Base-by-base conservation (phyloP, 2,113 vertebrate genomes). In the Mohoua ochrocephala region DNA sequence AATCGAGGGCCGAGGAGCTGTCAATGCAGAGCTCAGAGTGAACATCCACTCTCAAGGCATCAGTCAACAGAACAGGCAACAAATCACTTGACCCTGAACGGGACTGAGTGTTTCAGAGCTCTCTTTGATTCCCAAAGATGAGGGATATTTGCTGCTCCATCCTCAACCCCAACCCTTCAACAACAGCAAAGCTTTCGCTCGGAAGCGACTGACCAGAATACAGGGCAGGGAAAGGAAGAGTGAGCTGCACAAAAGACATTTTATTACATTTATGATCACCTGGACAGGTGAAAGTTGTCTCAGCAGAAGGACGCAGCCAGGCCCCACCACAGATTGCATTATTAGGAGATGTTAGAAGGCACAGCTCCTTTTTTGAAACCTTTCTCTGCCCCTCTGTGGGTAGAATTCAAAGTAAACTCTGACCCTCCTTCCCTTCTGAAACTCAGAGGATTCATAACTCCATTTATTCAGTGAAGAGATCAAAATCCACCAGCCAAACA, bases 261-360 rank as follows among this genome's bases (percentile, higher is more conserved):
- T 21, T 4, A 5, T 8, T 3, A 1, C 10, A 20, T 33, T n/a
- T 11, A 3, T 39, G 26, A 2, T 10, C 70, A 41, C 50, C 60
- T 59, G 68, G 37, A 10, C 3, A 11, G 35, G 37, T 39, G 37
- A 5, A 50, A 23, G 19, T 2, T 67, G n/a, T 20, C 73, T 71
- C 77, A 87, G 67, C n/a, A 76, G 39, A 11, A 59, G 20, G 22
- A 63, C 33, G 19, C 31, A 24, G 8, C 22, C 22, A 26, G 30
- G 45, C 5, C 30, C 14, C 71, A 53, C 13, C 15, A 35, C 31
- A 49, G 9, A 13, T 6, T 5, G 1, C 22, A 5, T 11, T 20
- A 39, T 52, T 3, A 31, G 56, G 17, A 22, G 27, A 13, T 15
- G 6, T 23, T 3, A n/a, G 20, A 27, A 54, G 39, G 28, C 52